A percentile compares a stretch with the other conserved stretches of the same genome.
phyloP scores from a whole-genome alignment of 2,113 vertebrate genomes.

The Apodemus speciosus region DNA sequence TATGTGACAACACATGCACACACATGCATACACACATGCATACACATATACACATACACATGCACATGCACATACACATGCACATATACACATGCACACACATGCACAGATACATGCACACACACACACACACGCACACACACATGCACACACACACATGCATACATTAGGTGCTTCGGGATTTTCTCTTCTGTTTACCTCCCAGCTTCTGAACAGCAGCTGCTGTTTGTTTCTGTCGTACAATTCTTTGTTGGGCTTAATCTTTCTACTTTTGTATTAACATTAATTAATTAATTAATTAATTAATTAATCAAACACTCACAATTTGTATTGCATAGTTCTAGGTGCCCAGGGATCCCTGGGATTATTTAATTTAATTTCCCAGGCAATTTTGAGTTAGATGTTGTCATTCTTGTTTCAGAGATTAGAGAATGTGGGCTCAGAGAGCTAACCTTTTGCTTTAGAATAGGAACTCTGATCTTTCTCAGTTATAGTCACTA shows the following conservation, averaged over 20 bases:
- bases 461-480: neutral
- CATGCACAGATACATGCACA: too few species aligned
- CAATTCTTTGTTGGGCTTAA: neutral
- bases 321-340: neutral
- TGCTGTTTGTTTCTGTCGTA: slow-evolving; percentile 16
- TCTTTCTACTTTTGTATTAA: slow-evolving; percentile 42
- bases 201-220: neutral
- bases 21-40: too few species aligned
- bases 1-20: neutral
- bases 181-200: neutral
- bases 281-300: neutral
- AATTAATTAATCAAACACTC: slow-evolving; percentile 28
- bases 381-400: neutral
- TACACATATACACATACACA: too few species aligned
- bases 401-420: neutral
- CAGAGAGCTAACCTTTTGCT: neutral
- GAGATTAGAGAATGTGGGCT: neutral
- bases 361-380: slow-evolving; percentile 7
- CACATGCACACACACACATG: too few species aligned
- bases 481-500: neutral
- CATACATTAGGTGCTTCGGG: neutral
- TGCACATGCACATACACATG: too few species aligned
- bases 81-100: too few species aligned
- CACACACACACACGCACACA: too few species aligned
- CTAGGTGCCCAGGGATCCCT: neutral